Evolutionary conservation across 1,140 invertebrate species (phyloP).

Genomic region (Paralvinella palmiformis): DNA sequence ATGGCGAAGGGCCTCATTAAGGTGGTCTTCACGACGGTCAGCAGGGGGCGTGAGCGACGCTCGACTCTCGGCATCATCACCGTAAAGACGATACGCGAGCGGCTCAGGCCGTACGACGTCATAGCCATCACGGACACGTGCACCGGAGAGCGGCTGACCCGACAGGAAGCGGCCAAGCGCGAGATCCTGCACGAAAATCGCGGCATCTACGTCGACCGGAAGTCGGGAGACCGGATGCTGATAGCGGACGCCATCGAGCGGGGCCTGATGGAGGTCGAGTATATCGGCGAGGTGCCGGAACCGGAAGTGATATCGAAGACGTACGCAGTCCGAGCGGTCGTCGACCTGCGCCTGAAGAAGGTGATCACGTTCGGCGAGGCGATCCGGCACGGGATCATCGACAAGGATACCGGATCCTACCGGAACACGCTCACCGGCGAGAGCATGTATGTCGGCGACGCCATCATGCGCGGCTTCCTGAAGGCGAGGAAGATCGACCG

Average conservation of each 20-base stretch:
- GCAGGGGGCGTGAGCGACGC: slow-evolving; percentile 7
- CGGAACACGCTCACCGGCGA: slow-evolving; percentile 38
- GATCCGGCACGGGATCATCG: slow-evolving; percentile 30
- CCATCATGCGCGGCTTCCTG: slow-evolving; percentile 47
- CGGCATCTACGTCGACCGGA: slow-evolving; percentile 28
- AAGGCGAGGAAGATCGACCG: slow-evolving; percentile 27
- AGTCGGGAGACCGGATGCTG: slow-evolving; percentile 31
- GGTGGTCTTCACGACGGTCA: slow-evolving; percentile 12
- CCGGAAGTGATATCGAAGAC: slow-evolving; percentile 36
- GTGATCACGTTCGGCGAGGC: slow-evolving; percentile 28
- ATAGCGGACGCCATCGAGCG: slow-evolving; percentile 42
- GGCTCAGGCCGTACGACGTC: slow-evolving; percentile 39
- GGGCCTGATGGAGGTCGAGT: slow-evolving; percentile 28
- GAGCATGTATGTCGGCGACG: slow-evolving; percentile 38
- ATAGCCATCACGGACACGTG: slow-evolving; percentile 32
- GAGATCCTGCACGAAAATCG: slow-evolving; percentile 30
- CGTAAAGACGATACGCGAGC: slow-evolving; percentile 35
- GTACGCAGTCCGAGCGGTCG: slow-evolving; percentile 43
- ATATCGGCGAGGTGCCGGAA: slow-evolving; percentile 5
- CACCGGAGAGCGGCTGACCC: slow-evolving; percentile 29
- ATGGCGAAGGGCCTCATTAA: slow-evolving; percentile 10
- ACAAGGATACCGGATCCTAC: slow-evolving; percentile 35
- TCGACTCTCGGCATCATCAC: slow-evolving; percentile 45
- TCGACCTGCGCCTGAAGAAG: slow-evolving; percentile 35
- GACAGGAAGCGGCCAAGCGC: slow-evolving; percentile 26